Conservation (phyloP, 2,797 vertebrate species). For the Enteromius radiatus region DNA sequence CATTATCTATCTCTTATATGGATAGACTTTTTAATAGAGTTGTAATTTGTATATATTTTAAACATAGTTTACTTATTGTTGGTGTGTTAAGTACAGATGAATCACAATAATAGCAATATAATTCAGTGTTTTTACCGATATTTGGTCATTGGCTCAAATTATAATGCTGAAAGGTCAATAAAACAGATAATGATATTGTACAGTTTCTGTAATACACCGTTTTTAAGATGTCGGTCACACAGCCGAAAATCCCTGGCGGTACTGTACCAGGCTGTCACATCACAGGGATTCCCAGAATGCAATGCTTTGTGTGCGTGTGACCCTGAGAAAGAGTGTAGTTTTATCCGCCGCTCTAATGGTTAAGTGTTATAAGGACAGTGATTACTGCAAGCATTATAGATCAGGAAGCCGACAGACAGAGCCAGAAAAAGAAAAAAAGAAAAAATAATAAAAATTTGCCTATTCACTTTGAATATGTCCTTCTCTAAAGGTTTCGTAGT, state of each 20-base stretch:
- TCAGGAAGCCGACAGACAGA: constrained; percentile 16
- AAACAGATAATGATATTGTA: background rate
- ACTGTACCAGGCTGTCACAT: constrained; percentile 23
- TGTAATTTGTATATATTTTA: background rate
- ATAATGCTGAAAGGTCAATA: background rate
- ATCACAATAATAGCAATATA: background rate
- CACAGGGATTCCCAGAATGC: constrained; percentile 70
- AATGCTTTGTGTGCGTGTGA: constrained; percentile 74
- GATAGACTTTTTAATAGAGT: no score
- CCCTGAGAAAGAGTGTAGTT: constrained; percentile 67
- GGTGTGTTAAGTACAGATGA: background rate
- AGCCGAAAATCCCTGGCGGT: constrained; percentile 9
- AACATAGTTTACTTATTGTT: background rate
- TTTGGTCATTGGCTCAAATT: background rate
- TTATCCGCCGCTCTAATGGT: constrained; percentile 66
- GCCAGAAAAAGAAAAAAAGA: background rate
- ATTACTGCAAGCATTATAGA: background rate
- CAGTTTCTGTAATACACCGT: background rate
- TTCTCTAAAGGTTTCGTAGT: constrained; percentile 13
- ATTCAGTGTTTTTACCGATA: background rate
- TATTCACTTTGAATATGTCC: constrained; percentile 34
- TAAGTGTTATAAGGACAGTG: background rate
- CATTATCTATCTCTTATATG: background rate
- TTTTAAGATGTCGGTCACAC: background rate
- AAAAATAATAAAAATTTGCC: constrained; percentile 17